Evolutionary conservation across 1,140 invertebrate genomes (phyloP), one percentile per base, ranked within the genome.

Genomic region (Cyphomyrmex costatus): DNA sequence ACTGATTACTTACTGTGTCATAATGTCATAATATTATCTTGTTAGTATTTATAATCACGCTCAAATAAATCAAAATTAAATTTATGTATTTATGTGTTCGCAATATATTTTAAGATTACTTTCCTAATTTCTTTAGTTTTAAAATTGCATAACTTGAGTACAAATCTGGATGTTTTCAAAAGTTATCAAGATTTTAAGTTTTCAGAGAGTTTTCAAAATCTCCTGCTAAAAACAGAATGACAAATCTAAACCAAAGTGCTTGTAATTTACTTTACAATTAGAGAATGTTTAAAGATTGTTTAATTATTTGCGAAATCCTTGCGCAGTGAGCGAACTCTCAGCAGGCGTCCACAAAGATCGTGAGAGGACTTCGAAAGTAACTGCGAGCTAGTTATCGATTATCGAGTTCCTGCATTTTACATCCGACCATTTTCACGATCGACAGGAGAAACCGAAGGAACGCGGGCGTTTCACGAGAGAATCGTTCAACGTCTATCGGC

Each of bases 381-480:
- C 79, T 83, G n/a, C 19, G n/a, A 83, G 79, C 53, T 83, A 83
- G 68, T 83, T 83, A 83, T 83, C 68, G 79, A 83, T 83, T 83
- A 83, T 83, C 79, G 79, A 83, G 53, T 83, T 83, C 79, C 53
- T 83, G 79, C 79, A 83, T 83, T 74, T 83, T 83, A 74, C 79
- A 83, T 83, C 68, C 24, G 46, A 61, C 68, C 79, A 83, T 83
- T 74, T 83, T 83, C 79, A 83, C 79, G 68, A 83, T 83, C 36
- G 30, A 58, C 36, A 53, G 42, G 73, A 68, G 85, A 68, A 53
- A 74, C 71, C 27, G 51, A 86, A 65, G 60, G 42, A 51, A 76
- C 53, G 86, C 73, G 2, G 24, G 56, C 61, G 61, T 83, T 88
- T 83, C 77, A 83, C 70, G 76, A 58, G 51, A 63, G 76, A 74